phyloP scores from a whole-genome alignment of 2,888 invertebrate species.

The Brachynemurus nebulosus region DNA sequence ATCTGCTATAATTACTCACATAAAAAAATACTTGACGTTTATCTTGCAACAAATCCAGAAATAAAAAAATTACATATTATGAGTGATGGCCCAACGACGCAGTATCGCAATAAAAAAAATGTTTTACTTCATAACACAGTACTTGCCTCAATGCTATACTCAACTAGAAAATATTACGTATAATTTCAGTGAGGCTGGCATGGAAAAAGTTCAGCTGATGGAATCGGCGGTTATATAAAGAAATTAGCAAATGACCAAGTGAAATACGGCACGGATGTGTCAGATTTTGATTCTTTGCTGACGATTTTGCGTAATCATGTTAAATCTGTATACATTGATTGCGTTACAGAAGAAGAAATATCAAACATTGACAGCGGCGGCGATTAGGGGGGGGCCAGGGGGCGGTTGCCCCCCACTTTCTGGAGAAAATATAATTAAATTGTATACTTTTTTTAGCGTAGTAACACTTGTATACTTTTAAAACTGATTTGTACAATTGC shows the following conservation, averaged over 20 bases:
- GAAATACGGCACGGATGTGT: not conserved
- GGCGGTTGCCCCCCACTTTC: too few species aligned
- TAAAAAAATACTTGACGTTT: not conserved
- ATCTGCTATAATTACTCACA: not conserved
- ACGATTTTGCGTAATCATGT: not conserved
- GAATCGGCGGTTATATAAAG: not conserved
- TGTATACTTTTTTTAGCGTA: too few species aligned
- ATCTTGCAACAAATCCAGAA: not conserved
- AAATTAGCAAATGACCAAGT: not conserved
- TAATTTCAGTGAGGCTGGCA: constrained; percentile 3
- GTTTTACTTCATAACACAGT: not conserved
- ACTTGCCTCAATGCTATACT: not conserved
- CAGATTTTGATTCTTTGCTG: not conserved
- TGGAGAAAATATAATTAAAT: too few species aligned
- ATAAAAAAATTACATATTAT: constrained; percentile 1
- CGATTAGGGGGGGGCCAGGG: too few species aligned
- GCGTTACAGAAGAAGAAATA: not conserved
- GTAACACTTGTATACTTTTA: too few species aligned
- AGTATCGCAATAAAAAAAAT: not conserved
- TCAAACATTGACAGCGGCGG: not conserved
- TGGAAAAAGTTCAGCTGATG: constrained; percentile 1
- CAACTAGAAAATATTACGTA: not conserved
- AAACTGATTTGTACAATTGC: too few species aligned
- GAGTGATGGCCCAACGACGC: not conserved
- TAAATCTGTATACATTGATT: not conserved